These are phyloP conservation scores for Chorisops tibialis DNA, from an alignment of 2,888 invertebrate species.

Conservation along the genomic window DNA sequence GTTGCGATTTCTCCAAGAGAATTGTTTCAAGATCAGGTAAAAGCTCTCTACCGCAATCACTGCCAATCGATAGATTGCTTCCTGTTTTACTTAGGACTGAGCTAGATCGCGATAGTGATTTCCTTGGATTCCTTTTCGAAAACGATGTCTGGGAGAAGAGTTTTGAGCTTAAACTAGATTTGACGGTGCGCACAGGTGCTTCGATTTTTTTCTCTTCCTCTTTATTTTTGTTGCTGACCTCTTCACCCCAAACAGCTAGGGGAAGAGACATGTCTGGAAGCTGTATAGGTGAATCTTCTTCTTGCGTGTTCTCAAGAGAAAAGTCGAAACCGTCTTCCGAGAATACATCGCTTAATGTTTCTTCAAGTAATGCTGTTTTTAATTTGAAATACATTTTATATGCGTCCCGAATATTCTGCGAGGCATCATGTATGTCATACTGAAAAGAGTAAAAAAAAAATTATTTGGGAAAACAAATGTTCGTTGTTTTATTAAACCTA, in stretches of 20 bases:
- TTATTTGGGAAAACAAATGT: too few species aligned
- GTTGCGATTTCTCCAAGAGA: slow-evolving; percentile 38
- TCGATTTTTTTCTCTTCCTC: slow-evolving; percentile 35
- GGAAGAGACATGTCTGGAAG: slow-evolving; percentile 9
- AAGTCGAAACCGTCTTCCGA: slow-evolving; percentile 47
- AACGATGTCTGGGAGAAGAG: slow-evolving; percentile 67
- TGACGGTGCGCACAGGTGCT: slow-evolving; percentile 27
- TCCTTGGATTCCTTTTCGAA: slow-evolving; percentile 73
- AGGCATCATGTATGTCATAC: slow-evolving; percentile 78
- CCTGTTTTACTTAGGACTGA: slow-evolving; percentile 38
- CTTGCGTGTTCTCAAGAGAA: slow-evolving; percentile 41
- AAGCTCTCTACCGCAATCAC: slow-evolving; percentile 31
- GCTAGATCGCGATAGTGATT: slow-evolving; percentile 54
- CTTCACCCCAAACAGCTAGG: slow-evolving; percentile 55
- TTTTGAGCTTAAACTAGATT: slow-evolving; percentile 57
- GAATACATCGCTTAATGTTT: slow-evolving; percentile 61
- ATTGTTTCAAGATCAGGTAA: slow-evolving; percentile 51
- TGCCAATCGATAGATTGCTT: slow-evolving; percentile 29
- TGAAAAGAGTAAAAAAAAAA: slow-evolving; percentile 42
- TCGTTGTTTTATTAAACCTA: too few species aligned
- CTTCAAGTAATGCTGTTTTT: slow-evolving; percentile 71
- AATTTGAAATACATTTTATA: slow-evolving; percentile 79
- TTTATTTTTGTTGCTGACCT: slow-evolving; percentile 39
- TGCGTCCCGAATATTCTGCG: slow-evolving; percentile 67
- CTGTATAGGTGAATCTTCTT: slow-evolving; percentile 27